These are phyloP conservation scores for Pandion haliaetus DNA, from an alignment of 2,113 vertebrate species.

Conservation along the genomic window DNA sequence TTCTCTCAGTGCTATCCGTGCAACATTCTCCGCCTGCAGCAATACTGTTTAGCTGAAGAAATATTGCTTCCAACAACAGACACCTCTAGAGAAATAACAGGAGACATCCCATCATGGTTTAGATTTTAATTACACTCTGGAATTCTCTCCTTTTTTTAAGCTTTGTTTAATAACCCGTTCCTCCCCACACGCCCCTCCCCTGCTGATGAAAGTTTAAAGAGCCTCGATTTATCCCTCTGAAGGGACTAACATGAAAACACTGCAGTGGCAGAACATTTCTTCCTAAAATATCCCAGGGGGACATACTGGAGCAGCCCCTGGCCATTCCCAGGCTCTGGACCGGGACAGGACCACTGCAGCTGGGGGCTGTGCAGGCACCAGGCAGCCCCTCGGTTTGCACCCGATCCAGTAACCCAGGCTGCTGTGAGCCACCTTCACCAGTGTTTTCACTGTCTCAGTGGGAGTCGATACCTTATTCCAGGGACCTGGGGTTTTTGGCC, in stretches of 20 bases:
- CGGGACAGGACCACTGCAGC: accelerated
- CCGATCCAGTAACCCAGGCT: background rate
- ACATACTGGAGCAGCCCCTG: background rate
- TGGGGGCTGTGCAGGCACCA: accelerated
- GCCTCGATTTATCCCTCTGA: background rate
- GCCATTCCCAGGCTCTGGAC: background rate
- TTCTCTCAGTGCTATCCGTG: background rate
- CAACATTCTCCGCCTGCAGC: background rate
- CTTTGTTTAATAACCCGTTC: background rate
- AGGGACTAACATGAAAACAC: background rate
- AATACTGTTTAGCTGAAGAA: background rate
- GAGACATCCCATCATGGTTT: background rate
- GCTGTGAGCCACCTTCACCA: accelerated
- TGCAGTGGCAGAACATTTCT: background rate
- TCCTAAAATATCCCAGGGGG: background rate
- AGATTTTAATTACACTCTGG: background rate
- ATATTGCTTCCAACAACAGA: background rate
- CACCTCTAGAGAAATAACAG: background rate
- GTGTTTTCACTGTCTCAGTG: accelerated
- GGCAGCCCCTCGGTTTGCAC: background rate
- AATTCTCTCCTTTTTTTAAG: background rate
- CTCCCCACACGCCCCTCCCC: background rate
- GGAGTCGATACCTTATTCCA: background rate
- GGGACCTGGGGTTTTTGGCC: background rate
- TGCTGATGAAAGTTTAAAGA: background rate